These are phyloP conservation scores for Platycercus adscitus DNA, from an alignment of 2,113 vertebrate genomes.

Conservation along the genomic window DNA sequence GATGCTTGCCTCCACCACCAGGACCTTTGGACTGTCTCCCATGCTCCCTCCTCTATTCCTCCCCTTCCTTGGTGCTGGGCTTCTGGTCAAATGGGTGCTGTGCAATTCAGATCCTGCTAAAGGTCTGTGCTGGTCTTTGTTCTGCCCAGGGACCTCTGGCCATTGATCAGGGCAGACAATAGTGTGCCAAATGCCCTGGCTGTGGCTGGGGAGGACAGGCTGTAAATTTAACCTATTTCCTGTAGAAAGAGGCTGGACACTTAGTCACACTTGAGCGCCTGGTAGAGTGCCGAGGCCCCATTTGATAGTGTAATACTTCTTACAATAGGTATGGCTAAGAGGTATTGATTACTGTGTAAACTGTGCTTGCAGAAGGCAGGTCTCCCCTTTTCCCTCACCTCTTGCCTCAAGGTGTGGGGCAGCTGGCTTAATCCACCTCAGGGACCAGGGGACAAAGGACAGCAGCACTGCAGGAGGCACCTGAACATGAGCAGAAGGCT, in stretches of 20 bases:
- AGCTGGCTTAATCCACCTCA: neutral
- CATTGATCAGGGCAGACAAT: neutral
- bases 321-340: neutral
- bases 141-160: neutral
- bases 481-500: neutral
- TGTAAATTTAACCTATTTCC: neutral
- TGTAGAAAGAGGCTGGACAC: neutral
- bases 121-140: neutral
- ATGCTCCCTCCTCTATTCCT: neutral
- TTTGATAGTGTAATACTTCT: constrained; percentile 12
- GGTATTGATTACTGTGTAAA: neutral
- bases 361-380: neutral
- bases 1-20: neutral
- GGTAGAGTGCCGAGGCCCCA: neutral
- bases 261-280: neutral
- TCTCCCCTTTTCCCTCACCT: neutral
- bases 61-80: neutral
- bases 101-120: neutral
- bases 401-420: rapidly evolving
- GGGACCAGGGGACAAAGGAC: neutral
- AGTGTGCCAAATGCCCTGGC: neutral
- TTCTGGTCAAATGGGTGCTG: neutral
- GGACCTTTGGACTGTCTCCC: neutral
- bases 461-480: neutral
- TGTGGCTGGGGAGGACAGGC: neutral